These are phyloP conservation scores for Drusus annulatus DNA, from an alignment of 1,140 invertebrate species.

Conservation along the genomic window DNA sequence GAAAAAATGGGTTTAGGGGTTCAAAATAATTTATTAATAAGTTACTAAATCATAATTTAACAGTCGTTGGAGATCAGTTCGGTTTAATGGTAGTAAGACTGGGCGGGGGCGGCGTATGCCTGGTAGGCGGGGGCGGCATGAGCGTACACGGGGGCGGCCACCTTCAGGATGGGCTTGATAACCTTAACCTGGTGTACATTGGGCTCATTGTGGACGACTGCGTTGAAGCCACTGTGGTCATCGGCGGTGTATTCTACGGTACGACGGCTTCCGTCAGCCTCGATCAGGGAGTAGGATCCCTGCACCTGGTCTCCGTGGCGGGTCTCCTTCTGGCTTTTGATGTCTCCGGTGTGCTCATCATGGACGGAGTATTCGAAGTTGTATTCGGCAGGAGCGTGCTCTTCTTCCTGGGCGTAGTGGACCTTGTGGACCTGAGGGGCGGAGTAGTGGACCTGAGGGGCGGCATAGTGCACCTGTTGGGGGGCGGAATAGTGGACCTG, in stretches of 20 bases:
- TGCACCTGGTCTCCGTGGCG: constrained; percentile 75
- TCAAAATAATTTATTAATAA: constrained; percentile 7
- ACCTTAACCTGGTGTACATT: constrained; percentile 66
- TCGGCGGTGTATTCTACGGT: constrained; percentile 84
- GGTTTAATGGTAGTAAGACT: constrained; percentile 46
- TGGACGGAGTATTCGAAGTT: constrained; percentile 72
- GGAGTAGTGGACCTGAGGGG: constrained; percentile 58
- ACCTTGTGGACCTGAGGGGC: constrained; percentile 50
- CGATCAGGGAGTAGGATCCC: constrained; percentile 74
- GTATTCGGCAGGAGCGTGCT: constrained; percentile 67
- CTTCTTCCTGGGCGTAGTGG: constrained; percentile 54
- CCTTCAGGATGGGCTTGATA: constrained; percentile 61
- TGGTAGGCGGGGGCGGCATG: constrained; percentile 58
- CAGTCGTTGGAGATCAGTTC: constrained; percentile 13
- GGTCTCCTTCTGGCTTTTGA: constrained; percentile 75
- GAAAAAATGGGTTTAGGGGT: not conserved
- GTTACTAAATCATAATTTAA: constrained; percentile 6
- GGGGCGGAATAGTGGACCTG: constrained; percentile 59
- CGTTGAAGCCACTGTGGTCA: constrained; percentile 80
- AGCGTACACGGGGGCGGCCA: constrained; percentile 57
- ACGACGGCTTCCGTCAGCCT: constrained; percentile 79
- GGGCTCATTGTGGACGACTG: constrained; percentile 75
- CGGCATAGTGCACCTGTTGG: constrained; percentile 59
- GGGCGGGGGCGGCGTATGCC: constrained; percentile 57
- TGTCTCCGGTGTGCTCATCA: constrained; percentile 74